Conservation (phyloP, 2,797 vertebrate genomes). For the Acanthurus tractus region DNA sequence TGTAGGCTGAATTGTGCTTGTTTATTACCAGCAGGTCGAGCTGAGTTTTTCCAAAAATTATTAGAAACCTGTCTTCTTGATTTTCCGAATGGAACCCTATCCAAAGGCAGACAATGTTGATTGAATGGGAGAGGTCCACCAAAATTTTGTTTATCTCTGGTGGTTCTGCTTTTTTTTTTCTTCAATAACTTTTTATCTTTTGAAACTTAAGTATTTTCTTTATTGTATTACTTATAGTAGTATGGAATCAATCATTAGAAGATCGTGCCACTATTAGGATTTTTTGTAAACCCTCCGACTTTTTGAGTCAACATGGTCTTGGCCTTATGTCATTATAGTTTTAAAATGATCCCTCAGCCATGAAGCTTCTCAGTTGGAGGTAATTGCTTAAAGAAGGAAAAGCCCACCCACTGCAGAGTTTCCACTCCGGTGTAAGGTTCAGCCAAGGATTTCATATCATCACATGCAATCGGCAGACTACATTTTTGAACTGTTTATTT, state of each 20-base stretch:
- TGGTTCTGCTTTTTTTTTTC: neutral
- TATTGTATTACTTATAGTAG: neutral
- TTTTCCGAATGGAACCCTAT: neutral
- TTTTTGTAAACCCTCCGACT: neutral
- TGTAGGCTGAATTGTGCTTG: constrained; percentile 9
- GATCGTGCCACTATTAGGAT: neutral
- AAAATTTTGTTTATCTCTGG: neutral
- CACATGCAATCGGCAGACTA: neutral
- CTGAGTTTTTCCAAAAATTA: neutral
- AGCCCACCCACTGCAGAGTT: neutral
- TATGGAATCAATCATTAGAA: neutral
- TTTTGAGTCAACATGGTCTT: neutral
- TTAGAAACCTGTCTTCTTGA: neutral
- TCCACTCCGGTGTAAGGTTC: neutral
- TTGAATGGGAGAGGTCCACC: neutral
- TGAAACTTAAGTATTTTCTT: neutral
- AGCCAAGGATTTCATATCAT: neutral
- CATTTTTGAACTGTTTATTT: neutral
- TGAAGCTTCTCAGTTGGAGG: neutral
- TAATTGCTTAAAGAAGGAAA: neutral
- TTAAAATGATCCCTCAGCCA: neutral
- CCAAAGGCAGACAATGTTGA: neutral
- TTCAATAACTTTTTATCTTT: neutral
- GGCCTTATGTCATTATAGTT: constrained; percentile 4
- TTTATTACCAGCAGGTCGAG: neutral